Conservation (phyloP, 2,797 vertebrate genomes). For the Myioborus melanocephalus region DNA sequence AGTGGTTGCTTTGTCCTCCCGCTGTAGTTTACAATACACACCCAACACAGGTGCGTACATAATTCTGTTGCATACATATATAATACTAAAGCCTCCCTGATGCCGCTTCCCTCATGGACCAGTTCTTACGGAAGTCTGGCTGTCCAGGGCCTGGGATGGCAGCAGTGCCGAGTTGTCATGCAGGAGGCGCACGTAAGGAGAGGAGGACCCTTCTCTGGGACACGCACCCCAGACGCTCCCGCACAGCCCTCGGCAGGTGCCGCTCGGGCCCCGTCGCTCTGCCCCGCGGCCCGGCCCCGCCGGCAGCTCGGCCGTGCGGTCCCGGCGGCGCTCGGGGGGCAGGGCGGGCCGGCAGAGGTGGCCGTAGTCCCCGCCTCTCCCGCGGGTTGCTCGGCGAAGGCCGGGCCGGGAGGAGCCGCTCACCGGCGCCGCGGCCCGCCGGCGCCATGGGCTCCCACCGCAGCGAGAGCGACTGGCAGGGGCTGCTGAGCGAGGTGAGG, state of each 20-base stretch:
- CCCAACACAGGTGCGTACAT: fast-evolving
- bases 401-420: neutral
- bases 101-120: fast-evolving
- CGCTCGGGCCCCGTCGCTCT: neutral
- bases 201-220: neutral
- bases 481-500: constrained; percentile 91
- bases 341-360: neutral
- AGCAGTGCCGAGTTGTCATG: neutral
- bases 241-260: neutral
- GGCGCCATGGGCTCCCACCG: constrained; percentile 80
- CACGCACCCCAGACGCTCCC: fast-evolving
- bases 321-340: neutral
- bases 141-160: neutral
- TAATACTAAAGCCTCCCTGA: neutral
- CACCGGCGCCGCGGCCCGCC: neutral
- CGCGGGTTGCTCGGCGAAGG: neutral
- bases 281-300: neutral
- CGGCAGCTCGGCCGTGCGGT: too few relatives aligned
- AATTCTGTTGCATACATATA: fast-evolving
- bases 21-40: neutral
- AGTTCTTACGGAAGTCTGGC: fast-evolving
- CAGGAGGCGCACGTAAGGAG: too few relatives aligned
- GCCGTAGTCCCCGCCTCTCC: constrained; percentile 18
- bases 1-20: neutral
- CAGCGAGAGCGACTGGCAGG: constrained; percentile 92